Evolutionary conservation across 2,113 vertebrate species (phyloP), one percentile per base, ranked within the genome.

Genomic region (Rhinoderma darwinii): DNA sequence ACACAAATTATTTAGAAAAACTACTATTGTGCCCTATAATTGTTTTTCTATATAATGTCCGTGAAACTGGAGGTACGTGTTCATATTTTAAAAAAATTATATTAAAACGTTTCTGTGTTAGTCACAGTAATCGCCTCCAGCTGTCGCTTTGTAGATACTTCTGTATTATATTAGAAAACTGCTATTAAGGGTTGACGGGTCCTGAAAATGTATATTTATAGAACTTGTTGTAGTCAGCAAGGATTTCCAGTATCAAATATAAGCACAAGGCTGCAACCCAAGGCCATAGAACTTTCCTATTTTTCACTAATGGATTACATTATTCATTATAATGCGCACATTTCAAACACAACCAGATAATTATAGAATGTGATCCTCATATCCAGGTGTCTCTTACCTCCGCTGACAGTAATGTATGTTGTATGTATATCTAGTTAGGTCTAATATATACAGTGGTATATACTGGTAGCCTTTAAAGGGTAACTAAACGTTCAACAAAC

Each of bases 131-230:
- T n/a, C 3, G 5, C 18, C 37, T 41, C 68, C 68, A 72, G 35
- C 68, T 25, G 68, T 37, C 68, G 39, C 37, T 18, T 37, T 17
- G 63, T 35, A 68, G 63, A 68, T 35, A 68, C 30, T 37, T 41
- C 68, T 25, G 68, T 72, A 72, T 72, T 72, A 39, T 72, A 37
- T 17, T 11, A 39, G 35, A 72, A 25, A 72, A 72, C 35, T 72
- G 37, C 68, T 72, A 41, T 70, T 70, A 39, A 22, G 66, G 66
- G 17, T 72, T 10, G 35, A 22, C 68, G 5, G 68, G 3, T 22
- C 32, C 68, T 25, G 63, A 72, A 41, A 22, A 72, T 72, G 68
- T 72, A 41, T 72, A 72, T 72, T 72, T 72, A 72, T 72, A 72
- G 68, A 72, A 70, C 39, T 72, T 11, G 35, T 41, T 39, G 68